phyloP scores from a whole-genome alignment of 2,113 vertebrate species.

The Balaeniceps rex region DNA sequence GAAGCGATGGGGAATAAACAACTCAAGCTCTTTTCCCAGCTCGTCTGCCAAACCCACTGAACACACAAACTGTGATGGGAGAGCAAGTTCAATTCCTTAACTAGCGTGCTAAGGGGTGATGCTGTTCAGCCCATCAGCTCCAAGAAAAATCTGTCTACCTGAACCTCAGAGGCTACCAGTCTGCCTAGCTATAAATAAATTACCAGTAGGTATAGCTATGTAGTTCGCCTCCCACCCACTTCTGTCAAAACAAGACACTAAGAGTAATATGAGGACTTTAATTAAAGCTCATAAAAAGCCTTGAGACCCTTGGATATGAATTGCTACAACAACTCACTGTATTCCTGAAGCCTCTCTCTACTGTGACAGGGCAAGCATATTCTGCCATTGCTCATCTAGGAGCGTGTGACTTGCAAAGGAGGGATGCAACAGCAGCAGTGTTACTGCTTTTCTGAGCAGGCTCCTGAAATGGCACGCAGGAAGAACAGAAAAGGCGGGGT shows the following conservation, averaged over 20 bases:
- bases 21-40: background rate
- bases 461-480: background rate
- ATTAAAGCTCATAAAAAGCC: background rate
- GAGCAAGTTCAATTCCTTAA: background rate
- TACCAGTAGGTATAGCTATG: rapidly evolving
- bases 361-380: background rate
- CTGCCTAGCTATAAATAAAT: too few relatives aligned
- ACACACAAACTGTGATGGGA: background rate
- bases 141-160: background rate
- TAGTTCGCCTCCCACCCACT: background rate
- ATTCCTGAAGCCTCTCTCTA: background rate
- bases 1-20: background rate
- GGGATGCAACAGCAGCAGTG: background rate
- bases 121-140: background rate
- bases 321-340: background rate
- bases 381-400: background rate
- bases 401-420: background rate
- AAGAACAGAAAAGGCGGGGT: background rate
- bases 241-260: background rate
- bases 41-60: background rate
- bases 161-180: background rate
- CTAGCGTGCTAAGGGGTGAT: rapidly evolving
- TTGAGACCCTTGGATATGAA: background rate
- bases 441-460: background rate
- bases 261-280: background rate